Evolutionary conservation across 1,140 invertebrate species (phyloP).

Genomic region (Lordiphosa clarofinis): DNA sequence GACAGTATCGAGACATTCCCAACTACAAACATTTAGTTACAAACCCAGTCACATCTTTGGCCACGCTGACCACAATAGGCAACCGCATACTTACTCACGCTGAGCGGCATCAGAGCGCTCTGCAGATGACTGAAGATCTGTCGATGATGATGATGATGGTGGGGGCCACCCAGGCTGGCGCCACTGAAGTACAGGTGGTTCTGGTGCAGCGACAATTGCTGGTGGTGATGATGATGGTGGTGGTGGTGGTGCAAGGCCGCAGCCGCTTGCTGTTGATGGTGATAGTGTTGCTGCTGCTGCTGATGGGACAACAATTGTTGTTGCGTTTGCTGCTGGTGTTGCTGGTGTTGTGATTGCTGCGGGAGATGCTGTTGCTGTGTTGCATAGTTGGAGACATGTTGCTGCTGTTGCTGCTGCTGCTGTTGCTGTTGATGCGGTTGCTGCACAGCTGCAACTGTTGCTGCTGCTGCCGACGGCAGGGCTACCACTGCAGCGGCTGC

Average conservation of each 20-base stretch:
- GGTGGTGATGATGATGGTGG: constrained; percentile 74
- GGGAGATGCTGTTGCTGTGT: constrained; percentile 8
- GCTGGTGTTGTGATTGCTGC: constrained; percentile 26
- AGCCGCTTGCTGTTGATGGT: constrained; percentile 42
- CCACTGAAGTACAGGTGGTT: constrained; percentile 78
- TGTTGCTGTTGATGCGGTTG: constrained; percentile 32
- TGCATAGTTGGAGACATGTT: constrained; percentile 7
- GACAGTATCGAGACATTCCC: background rate
- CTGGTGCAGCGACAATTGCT: constrained; percentile 76
- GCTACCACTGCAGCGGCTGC: constrained; percentile 41
- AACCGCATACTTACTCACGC: constrained; percentile 74
- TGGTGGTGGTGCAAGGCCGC: constrained; percentile 62
- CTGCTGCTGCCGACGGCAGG: constrained; percentile 21
- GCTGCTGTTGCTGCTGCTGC: constrained; percentile 34
- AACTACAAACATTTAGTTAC: too few species aligned
- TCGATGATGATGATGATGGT: constrained; percentile 72
- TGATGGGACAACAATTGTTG: constrained; percentile 47
- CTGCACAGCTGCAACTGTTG: constrained; percentile 20
- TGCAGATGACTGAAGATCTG: constrained; percentile 78
- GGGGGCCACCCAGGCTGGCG: constrained; percentile 50
- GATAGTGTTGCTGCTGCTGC: constrained; percentile 40
- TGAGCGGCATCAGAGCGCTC: constrained; percentile 73
- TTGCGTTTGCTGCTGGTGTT: constrained; percentile 41
- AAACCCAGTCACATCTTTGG: background rate
- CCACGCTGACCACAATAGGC: constrained; percentile 1